Evolutionary conservation across 2,888 invertebrate genomes (phyloP), one percentile per base, ranked within the genome.

Genomic region (Chrysopilus asiliformis): DNA sequence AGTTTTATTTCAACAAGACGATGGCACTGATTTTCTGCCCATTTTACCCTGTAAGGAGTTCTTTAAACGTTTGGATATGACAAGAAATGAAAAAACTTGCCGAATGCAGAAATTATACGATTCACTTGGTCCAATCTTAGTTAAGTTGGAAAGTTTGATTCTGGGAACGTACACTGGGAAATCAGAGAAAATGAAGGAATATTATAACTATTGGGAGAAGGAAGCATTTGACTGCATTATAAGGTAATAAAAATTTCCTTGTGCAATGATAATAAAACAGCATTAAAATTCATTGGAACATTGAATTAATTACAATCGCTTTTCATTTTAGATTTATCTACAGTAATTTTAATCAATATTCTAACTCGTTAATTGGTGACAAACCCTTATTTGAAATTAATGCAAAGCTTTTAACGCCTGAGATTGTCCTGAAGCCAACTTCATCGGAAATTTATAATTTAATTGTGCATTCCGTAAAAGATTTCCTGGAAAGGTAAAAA

Each of bases 101-200:
- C 60, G 68, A 4, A 69, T 91, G 56, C 67, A 74, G 1, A 72
- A 76, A 33, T 71, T 79, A n/a, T 87, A 87, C 55, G 73, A 79
- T 30, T 79, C 82, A 1, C 68, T 87, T 29, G 80, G 83, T 0
- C 86, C 89, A 0, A 74, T 87, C 38, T 66, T 93, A 10, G 76
- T 79, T 49, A 91, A 91, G 61, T 60, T 91, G 43, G 91, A 93
- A 61, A 82, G 81, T 43, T 64, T 91, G 22, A 81, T 89, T 2
- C 69, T 86, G 14, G 79, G 79, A 41, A 78, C 82, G 2, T 79
- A 79, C 46, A 79, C 82, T 0, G 89, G 90, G 3, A 68, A 65
- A 34, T 79, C 80, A 0, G 58, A 68, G 1, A 73, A 76, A 43
- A 84, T 93, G 80, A 65, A 66, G 4, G 65, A 76, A 2, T 87